Evolutionary conservation across 2,113 vertebrate species (phyloP).

Genomic region (Romanogobio albipinnatus): DNA sequence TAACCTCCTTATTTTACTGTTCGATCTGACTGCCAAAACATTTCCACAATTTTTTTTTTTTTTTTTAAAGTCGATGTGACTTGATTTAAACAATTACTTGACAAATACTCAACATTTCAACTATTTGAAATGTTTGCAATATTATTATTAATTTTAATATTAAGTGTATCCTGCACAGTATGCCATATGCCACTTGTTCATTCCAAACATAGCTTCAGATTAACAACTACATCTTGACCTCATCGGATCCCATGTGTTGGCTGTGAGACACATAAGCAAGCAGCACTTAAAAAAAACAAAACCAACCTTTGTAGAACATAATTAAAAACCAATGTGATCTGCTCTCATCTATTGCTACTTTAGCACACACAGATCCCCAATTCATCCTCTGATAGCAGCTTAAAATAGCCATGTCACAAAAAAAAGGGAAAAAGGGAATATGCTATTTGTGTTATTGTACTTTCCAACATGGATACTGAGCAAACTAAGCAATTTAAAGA

Average conservation of each 20-base stretch:
- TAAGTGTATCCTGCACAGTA: background rate
- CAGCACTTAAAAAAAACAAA: background rate
- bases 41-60: too few species aligned
- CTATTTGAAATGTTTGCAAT: background rate
- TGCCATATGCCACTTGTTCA: background rate
- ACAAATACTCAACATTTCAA: background rate
- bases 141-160: too few species aligned
- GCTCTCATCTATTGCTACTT: conserved; percentile 29
- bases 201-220: conserved; percentile 31
- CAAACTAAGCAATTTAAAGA: conserved; percentile 54
- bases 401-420: conserved; percentile 72
- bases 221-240: conserved; percentile 17
- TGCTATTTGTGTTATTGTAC: conserved; percentile 64
- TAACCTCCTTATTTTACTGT: background rate
- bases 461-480: conserved; percentile 55
- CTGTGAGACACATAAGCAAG: background rate
- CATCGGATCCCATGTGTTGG: background rate
- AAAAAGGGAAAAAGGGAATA: conserved; percentile 62
- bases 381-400: conserved; percentile 56
- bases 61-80: background rate
- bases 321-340: conserved; percentile 22
- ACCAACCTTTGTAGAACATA: background rate
- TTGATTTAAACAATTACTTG: background rate
- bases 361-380: background rate
- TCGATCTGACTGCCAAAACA: background rate